Conservation (phyloP, 2,113 vertebrate genomes). For the Ochotona princeps region DNA sequence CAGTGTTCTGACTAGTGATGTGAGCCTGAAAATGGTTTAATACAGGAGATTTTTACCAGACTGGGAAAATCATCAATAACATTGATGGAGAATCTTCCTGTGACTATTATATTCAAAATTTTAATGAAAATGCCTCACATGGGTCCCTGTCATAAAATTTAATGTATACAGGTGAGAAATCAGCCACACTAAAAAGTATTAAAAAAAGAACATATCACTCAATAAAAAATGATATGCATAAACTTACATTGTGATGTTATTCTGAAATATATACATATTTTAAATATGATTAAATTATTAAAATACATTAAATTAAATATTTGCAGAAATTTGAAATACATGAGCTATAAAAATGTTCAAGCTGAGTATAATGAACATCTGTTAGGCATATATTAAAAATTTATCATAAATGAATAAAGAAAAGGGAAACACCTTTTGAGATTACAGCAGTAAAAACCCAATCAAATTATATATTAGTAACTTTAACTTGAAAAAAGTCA, state of each 20-base stretch:
- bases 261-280: neutral
- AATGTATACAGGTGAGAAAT: slow-evolving; percentile 1
- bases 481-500: neutral
- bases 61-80: slow-evolving; percentile 10
- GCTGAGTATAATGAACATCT: neutral
- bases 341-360: neutral
- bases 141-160: neutral
- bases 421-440: neutral
- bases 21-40: neutral
- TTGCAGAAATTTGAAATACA: neutral
- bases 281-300: neutral
- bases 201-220: neutral
- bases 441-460: neutral
- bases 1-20: neutral
- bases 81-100: neutral
- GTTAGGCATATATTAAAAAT: neutral
- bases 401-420: neutral
- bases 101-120: slow-evolving; percentile 16
- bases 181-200: neutral
- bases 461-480: neutral
- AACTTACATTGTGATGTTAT: neutral
- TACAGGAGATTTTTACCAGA: neutral
- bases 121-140: slow-evolving; percentile 17
- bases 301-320: neutral
- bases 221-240: neutral